Percentiles rank a stretch among this genome's conserved stretches.
Conservation (phyloP, 2,113 vertebrate species). For the Rhea pennata region DNA sequence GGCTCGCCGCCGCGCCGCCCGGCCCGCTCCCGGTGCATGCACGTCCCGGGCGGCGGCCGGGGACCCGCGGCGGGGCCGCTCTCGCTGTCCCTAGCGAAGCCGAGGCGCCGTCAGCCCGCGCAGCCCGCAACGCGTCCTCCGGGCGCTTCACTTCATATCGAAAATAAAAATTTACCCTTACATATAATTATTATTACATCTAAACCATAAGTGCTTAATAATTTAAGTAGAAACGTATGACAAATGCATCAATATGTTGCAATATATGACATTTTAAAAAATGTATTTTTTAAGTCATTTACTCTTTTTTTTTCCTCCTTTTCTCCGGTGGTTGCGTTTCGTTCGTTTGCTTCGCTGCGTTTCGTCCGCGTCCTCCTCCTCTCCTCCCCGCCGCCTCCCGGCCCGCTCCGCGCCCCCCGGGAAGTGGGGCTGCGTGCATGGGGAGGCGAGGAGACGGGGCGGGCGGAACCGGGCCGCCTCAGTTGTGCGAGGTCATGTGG, state of each 20-base stretch:
- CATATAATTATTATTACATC: slow-evolving; percentile 89
- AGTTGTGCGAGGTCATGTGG: slow-evolving; percentile 99
- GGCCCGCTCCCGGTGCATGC: slow-evolving; percentile 87
- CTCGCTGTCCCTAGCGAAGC: slow-evolving; percentile 26
- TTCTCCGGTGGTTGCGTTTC: background rate
- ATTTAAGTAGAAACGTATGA: slow-evolving; percentile 94
- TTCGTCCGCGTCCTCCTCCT: background rate
- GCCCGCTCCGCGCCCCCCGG: slow-evolving; percentile 38
- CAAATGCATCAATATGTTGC: slow-evolving; percentile 93
- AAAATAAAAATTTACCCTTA: slow-evolving; percentile 97
- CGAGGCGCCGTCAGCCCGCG: slow-evolving; percentile 69
- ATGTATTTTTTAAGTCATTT: slow-evolving; percentile 78
- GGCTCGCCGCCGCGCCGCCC: slow-evolving; percentile 86
- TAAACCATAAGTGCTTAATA: slow-evolving; percentile 92
- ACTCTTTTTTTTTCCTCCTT: slow-evolving; percentile 7
- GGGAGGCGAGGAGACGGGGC: background rate
- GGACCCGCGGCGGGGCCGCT: no score
- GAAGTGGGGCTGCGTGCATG: slow-evolving; percentile 90
- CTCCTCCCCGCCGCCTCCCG: background rate
- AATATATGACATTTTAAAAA: slow-evolving; percentile 88
- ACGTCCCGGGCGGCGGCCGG: slow-evolving; percentile 62
- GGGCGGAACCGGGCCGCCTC: slow-evolving; percentile 19
- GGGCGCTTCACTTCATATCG: slow-evolving; percentile 83
- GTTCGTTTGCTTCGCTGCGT: no score
- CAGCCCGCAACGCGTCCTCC: slow-evolving; percentile 69